Percentiles rank a stretch among this genome's conserved stretches.
Evolutionary conservation across 2,797 vertebrate species (phyloP).

Genomic region (Manis javanica): DNA sequence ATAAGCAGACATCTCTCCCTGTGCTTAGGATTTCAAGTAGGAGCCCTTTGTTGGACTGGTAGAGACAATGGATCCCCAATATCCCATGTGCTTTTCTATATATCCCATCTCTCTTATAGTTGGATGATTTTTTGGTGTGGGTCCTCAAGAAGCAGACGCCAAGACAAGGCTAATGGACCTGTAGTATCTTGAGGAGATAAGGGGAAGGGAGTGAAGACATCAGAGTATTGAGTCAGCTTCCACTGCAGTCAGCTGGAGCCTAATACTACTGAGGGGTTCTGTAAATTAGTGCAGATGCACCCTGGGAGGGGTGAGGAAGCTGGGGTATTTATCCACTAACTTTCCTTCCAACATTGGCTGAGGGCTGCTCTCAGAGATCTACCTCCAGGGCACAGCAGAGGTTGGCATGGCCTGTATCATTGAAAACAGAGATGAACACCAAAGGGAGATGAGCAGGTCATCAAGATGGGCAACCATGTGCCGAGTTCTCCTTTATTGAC

Average conservation of each 20-base stretch:
- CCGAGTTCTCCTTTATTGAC: neutral
- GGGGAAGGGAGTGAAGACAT: too few relatives aligned
- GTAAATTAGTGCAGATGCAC: neutral
- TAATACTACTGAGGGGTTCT: too few relatives aligned
- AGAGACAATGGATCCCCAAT: neutral
- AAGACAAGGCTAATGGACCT: too few relatives aligned
- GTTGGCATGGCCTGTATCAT: rapidly evolving
- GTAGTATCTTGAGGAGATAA: neutral
- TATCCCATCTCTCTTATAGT: rapidly evolving
- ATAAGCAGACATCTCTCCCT: neutral
- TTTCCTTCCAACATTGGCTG: rapidly evolving
- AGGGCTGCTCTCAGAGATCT: neutral
- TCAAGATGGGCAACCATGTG: rapidly evolving
- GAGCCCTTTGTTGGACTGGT: too few relatives aligned
- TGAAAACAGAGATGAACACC: neutral
- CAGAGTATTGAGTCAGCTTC: rapidly evolving
- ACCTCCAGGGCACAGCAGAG: neutral
- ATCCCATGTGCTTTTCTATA: neutral
- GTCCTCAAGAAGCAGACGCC: neutral
- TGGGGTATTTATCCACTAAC: rapidly evolving
- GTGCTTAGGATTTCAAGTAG: neutral
- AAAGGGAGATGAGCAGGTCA: neutral
- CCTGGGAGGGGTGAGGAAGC: neutral
- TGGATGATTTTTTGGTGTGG: too few relatives aligned
- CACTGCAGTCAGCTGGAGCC: neutral